A percentile compares a stretch with the other conserved stretches of the same genome.
phyloP scores from a whole-genome alignment of 2,113 vertebrate species.

The Corydoras sp. region DNA sequence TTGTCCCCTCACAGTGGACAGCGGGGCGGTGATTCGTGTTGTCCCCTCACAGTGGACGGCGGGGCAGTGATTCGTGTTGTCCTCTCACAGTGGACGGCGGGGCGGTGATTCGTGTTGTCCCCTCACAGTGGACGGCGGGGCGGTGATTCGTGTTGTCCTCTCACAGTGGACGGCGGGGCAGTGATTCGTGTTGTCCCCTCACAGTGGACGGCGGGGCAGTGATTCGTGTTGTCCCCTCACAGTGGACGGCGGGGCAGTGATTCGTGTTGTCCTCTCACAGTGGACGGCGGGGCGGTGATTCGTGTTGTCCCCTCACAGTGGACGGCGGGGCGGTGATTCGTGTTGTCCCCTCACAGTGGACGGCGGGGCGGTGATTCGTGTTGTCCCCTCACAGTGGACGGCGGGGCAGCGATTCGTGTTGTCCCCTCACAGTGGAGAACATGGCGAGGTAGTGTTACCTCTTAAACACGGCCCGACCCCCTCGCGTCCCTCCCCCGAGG shows the following conservation, averaged over 20 bases:
- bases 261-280: slow-evolving; percentile 46
- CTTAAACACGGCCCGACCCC: slow-evolving; percentile 52
- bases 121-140: slow-evolving; percentile 48
- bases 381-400: slow-evolving; percentile 47
- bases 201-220: no score
- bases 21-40: no score
- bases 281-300: no score
- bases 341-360: slow-evolving; percentile 46
- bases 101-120: no score
- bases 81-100: slow-evolving; percentile 49
- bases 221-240: slow-evolving; percentile 44
- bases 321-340: no score
- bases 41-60: slow-evolving; percentile 48
- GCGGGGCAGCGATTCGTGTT: slow-evolving; percentile 39
- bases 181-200: slow-evolving; percentile 43
- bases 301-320: slow-evolving; percentile 47
- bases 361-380: no score
- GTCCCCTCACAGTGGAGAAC: slow-evolving; percentile 50
- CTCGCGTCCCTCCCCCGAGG: slow-evolving; percentile 35
- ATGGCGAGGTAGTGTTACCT: slow-evolving; percentile 58
- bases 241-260: no score
- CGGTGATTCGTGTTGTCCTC: no score
- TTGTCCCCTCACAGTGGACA: slow-evolving; percentile 47
- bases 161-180: slow-evolving; percentile 49
- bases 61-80: no score